phyloP scores from a whole-genome alignment of 1,140 invertebrate species.

The Zaprionus lachaisei region DNA sequence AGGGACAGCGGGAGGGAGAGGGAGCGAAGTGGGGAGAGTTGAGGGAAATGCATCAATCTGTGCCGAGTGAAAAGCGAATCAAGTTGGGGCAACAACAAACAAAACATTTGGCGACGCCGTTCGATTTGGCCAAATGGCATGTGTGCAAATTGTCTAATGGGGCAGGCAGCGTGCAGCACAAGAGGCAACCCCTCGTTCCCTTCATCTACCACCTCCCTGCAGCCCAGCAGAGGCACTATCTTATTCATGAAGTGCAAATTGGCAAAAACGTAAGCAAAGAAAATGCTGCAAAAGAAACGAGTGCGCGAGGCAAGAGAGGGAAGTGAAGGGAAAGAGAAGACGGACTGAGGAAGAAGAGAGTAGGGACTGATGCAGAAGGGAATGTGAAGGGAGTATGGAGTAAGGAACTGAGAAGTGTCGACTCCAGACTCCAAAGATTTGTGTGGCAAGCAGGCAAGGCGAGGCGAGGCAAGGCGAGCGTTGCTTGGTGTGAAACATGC shows the following conservation, averaged over 20 bases:
- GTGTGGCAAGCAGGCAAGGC: constrained; percentile 33
- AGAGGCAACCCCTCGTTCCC: background rate
- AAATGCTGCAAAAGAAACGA: constrained; percentile 14
- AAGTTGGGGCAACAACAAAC: constrained; percentile 46
- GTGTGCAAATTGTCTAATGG: constrained; percentile 81
- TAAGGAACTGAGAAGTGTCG: background rate
- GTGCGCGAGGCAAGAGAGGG: background rate
- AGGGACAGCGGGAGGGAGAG: background rate
- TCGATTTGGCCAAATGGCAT: constrained; percentile 55
- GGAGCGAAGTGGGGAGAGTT: background rate
- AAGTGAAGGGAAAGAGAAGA: background rate
- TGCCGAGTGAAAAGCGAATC: constrained; percentile 39
- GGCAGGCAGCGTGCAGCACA: constrained; percentile 41
- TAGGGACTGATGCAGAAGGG: background rate
- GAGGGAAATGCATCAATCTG: constrained; percentile 55
- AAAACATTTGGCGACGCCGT: constrained; percentile 40
- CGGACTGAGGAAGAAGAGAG: background rate
- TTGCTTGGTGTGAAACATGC: constrained; percentile 68
- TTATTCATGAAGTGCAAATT: constrained; percentile 83
- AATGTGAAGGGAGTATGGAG: background rate
- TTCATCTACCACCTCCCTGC: background rate
- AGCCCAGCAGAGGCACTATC: constrained; percentile 25
- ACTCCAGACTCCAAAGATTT: constrained; percentile 30
- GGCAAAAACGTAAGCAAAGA: constrained; percentile 58
- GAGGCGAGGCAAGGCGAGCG: background rate